Evolutionary conservation across 2,888 invertebrate species (phyloP).

Genomic region (Agriopis leucophaearia): DNA sequence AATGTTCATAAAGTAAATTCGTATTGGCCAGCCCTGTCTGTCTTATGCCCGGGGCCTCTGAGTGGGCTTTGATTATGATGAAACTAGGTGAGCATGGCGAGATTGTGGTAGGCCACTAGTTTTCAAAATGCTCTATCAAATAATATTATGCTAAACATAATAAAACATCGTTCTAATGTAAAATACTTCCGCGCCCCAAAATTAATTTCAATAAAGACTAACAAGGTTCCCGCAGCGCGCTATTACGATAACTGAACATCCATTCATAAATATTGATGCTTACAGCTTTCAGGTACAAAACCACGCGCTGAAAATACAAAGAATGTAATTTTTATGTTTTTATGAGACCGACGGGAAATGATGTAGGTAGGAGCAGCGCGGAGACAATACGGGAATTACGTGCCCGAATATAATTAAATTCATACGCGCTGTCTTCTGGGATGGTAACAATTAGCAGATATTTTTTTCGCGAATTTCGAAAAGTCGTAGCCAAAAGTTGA

Average conservation of each 20-base stretch:
- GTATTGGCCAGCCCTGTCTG: too few relatives aligned
- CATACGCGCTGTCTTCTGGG: slow-evolving; percentile 3
- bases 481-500: too few relatives aligned
- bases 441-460: slow-evolving; percentile 28
- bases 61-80: too few relatives aligned
- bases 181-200: background rate
- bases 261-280: slow-evolving; percentile 32
- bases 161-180: background rate
- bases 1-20: too few relatives aligned
- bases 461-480: too few relatives aligned
- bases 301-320: slow-evolving; percentile 38
- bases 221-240: slow-evolving; percentile 7
- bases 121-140: background rate
- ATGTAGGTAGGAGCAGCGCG: slow-evolving; percentile 37
- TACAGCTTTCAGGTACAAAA: slow-evolving; percentile 25
- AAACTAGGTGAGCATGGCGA: too few relatives aligned
- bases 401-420: slow-evolving; percentile 21
- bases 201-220: slow-evolving; percentile 21
- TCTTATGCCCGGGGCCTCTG: too few relatives aligned
- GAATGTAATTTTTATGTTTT: slow-evolving; percentile 46
- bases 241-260: slow-evolving; percentile 17
- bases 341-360: slow-evolving; percentile 53
- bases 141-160: background rate
- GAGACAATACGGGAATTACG: slow-evolving; percentile 39
- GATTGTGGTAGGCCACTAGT: too few relatives aligned